phyloP scores from a whole-genome alignment of 2,113 vertebrate genomes.

The Sphaerodactylus townsendi region DNA sequence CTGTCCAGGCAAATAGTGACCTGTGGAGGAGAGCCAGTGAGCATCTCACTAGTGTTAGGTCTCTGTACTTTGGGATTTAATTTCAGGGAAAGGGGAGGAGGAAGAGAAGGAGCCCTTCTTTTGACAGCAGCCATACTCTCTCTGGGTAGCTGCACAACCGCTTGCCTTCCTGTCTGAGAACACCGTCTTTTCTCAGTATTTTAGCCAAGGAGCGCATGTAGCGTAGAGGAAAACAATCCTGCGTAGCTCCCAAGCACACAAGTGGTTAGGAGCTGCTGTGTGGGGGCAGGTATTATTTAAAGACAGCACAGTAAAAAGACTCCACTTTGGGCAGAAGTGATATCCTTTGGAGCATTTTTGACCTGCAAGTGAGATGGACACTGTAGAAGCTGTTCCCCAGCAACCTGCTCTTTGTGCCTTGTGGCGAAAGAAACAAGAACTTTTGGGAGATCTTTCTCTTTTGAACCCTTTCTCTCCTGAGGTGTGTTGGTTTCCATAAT shows the following conservation, averaged over 20 bases:
- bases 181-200: background rate
- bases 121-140: too few relatives aligned
- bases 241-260: background rate
- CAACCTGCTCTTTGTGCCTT: conserved; percentile 79
- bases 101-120: too few relatives aligned
- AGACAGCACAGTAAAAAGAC: background rate
- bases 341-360: too few relatives aligned
- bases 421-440: conserved; percentile 61
- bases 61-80: too few relatives aligned
- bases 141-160: too few relatives aligned
- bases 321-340: too few relatives aligned
- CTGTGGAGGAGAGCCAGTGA: too few relatives aligned
- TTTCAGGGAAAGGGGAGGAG: too few relatives aligned
- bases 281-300: background rate
- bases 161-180: background rate
- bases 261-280: conserved; percentile 4
- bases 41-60: too few relatives aligned
- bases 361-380: too few relatives aligned
- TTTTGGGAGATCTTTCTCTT: conserved; percentile 15
- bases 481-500: conserved; percentile 59
- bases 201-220: background rate
- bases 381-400: too few relatives aligned
- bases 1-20: too few relatives aligned
- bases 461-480: conserved; percentile 19
- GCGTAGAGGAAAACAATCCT: background rate